Conservation (phyloP, 2,113 vertebrate species). For the Vanacampus margaritifer region DNA sequence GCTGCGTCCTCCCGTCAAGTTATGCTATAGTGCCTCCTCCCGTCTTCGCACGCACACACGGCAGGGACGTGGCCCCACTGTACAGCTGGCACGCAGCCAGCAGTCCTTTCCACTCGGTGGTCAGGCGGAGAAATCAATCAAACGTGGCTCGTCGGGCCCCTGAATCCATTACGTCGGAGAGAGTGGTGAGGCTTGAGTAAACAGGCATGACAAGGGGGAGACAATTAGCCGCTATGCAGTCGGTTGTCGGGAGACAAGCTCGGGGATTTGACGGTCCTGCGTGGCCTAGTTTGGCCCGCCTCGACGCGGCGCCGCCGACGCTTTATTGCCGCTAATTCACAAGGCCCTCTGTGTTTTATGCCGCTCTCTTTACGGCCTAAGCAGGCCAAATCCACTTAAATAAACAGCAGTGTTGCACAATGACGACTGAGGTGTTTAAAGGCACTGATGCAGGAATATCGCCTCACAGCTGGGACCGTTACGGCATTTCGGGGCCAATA, state of each 20-base stretch:
- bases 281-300: slow-evolving; percentile 54
- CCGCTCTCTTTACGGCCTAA: slow-evolving; percentile 56
- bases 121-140: slow-evolving; percentile 68
- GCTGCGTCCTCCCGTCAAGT: slow-evolving; percentile 53
- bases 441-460: slow-evolving; percentile 45
- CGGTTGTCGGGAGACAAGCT: slow-evolving; percentile 48
- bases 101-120: slow-evolving; percentile 65
- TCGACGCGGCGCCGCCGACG: slow-evolving; percentile 32
- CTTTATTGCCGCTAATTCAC: slow-evolving; percentile 69
- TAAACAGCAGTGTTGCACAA: slow-evolving; percentile 58
- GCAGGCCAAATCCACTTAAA: slow-evolving; percentile 63
- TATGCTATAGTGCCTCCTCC: slow-evolving; percentile 66
- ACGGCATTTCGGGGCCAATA: slow-evolving; percentile 34
- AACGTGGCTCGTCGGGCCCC: slow-evolving; percentile 65
- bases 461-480: slow-evolving; percentile 44
- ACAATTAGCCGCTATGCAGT: slow-evolving; percentile 63
- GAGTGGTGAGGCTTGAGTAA: slow-evolving; percentile 70
- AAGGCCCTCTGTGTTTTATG: slow-evolving; percentile 53
- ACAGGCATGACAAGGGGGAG: slow-evolving; percentile 63
- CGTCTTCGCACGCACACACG: slow-evolving; percentile 57
- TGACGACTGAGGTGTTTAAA: slow-evolving; percentile 61
- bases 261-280: slow-evolving; percentile 53
- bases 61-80: slow-evolving; percentile 41
- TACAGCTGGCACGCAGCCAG: slow-evolving; percentile 66
- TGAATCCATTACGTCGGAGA: slow-evolving; percentile 61